A percentile compares a stretch with the other conserved stretches of the same genome.
Evolutionary conservation across 2,888 invertebrate species (phyloP).

Genomic region (Dynastes maya): DNA sequence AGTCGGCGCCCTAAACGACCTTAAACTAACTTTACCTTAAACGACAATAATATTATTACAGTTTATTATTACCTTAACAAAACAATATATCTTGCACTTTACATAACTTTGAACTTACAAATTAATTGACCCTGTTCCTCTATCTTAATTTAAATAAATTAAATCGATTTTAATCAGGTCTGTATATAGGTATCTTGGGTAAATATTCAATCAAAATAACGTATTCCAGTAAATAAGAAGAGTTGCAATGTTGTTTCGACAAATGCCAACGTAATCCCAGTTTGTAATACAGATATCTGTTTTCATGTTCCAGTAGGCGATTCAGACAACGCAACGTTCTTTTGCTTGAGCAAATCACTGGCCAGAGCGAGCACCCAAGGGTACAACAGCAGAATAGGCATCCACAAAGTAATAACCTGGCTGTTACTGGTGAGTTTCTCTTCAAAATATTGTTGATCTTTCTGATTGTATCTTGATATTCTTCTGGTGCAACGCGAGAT

Average conservation of each 20-base stretch:
- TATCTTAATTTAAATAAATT: background rate
- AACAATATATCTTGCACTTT: too few relatives aligned
- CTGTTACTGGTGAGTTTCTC: conserved; percentile 96
- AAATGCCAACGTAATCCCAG: conserved; percentile 95
- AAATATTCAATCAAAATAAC: conserved; percentile 96
- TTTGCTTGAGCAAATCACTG: conserved; percentile 98
- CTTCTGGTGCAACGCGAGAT: conserved; percentile 97
- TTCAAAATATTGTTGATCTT: conserved; percentile 89
- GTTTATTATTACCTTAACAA: too few relatives aligned
- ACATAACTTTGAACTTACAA: background rate
- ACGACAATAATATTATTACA: too few relatives aligned
- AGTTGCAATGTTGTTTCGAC: conserved; percentile 95
- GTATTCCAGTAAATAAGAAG: conserved; percentile 98
- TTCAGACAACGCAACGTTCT: conserved; percentile 92
- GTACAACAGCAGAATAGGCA: conserved; percentile 99
- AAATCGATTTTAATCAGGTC: conserved; percentile 83
- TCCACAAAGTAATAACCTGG: conserved; percentile 98
- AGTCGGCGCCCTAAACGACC: too few relatives aligned
- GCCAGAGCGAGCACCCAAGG: conserved; percentile 98
- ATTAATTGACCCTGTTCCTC: too few relatives aligned
- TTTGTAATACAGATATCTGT: conserved; percentile 95
- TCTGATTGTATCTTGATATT: conserved; percentile 93
- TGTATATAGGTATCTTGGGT: conserved; percentile 95
- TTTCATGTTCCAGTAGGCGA: conserved; percentile 97
- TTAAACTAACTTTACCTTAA: too few relatives aligned